phyloP scores from a whole-genome alignment of 2,888 invertebrate genomes.

The Drosophila villosipedis region DNA sequence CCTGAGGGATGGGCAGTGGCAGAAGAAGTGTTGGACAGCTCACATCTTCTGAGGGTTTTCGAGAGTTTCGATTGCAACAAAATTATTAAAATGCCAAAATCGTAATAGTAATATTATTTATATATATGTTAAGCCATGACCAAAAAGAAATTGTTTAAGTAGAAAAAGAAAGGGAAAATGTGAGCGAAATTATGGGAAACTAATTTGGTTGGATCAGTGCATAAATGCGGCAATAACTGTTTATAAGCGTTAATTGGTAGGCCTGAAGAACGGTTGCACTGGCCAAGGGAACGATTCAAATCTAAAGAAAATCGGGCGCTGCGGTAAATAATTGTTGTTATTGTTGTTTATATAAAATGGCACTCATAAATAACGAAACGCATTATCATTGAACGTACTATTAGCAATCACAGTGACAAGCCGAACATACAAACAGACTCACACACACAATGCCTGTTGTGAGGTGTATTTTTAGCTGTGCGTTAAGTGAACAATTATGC shows the following conservation, averaged over 20 bases:
- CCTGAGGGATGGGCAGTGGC: neutral
- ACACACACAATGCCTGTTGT: constrained; percentile 45
- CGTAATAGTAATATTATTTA: neutral
- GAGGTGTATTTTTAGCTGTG: constrained; percentile 72
- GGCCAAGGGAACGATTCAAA: constrained; percentile 13
- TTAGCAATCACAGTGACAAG: constrained; percentile 73
- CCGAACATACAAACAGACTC: constrained; percentile 25
- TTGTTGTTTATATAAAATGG: constrained; percentile 67
- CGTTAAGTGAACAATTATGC: constrained; percentile 79
- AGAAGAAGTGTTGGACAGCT: neutral
- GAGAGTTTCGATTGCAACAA: neutral
- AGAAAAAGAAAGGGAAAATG: neutral
- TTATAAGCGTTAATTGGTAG: constrained; percentile 10
- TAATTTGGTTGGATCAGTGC: neutral
- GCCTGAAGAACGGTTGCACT: neutral
- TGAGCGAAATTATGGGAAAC: neutral
- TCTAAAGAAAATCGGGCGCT: constrained; percentile 24
- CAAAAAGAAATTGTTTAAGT: neutral
- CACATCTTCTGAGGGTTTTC: neutral
- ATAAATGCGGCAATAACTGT: constrained; percentile 22
- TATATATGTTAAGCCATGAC: neutral
- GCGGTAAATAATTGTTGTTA: constrained; percentile 61
- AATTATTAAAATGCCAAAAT: neutral
- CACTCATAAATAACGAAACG: constrained; percentile 72
- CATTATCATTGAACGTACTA: constrained; percentile 74